phyloP scores from a whole-genome alignment of 2,888 invertebrate genomes.

The Masnerella sp. region DNA sequence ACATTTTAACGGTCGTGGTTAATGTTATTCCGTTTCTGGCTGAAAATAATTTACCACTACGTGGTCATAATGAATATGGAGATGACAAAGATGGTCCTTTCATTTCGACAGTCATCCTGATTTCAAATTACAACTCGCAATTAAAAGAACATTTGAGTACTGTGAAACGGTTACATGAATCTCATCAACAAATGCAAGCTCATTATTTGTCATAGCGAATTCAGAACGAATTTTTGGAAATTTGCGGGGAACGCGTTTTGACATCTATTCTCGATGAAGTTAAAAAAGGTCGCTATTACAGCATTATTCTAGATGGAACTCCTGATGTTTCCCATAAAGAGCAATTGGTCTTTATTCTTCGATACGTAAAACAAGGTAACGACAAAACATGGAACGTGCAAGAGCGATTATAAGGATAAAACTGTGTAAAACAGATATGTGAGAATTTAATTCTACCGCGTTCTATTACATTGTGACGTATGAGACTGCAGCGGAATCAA shows the following conservation, averaged over 20 bases:
- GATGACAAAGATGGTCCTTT: constrained; percentile 4
- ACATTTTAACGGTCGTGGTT: constrained; percentile 12
- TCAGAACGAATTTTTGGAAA: constrained; percentile 21
- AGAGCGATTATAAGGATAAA: no score
- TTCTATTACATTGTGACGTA: no score
- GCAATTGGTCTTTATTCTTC: constrained; percentile 21
- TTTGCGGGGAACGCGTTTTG: constrained; percentile 10
- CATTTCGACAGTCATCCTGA: neutral
- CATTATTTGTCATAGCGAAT: constrained; percentile 20
- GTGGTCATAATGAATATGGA: neutral
- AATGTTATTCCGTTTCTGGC: constrained; percentile 10
- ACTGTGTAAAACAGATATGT: no score
- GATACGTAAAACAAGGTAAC: constrained; percentile 5
- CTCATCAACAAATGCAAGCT: constrained; percentile 11
- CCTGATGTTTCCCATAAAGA: constrained; percentile 25
- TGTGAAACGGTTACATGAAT: neutral
- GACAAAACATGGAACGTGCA: neutral
- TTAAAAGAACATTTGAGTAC: neutral
- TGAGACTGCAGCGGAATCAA: no score
- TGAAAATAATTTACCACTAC: constrained; percentile 12
- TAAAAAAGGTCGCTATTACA: constrained; percentile 13
- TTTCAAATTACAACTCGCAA: constrained; percentile 1
- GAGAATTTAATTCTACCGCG: no score
- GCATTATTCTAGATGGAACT: constrained; percentile 20
- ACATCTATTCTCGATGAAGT: constrained; percentile 13